A percentile compares a stretch with the other conserved stretches of the same genome.
phyloP scores from a whole-genome alignment of 2,113 vertebrate genomes.

The Lampris megalopsis region DNA sequence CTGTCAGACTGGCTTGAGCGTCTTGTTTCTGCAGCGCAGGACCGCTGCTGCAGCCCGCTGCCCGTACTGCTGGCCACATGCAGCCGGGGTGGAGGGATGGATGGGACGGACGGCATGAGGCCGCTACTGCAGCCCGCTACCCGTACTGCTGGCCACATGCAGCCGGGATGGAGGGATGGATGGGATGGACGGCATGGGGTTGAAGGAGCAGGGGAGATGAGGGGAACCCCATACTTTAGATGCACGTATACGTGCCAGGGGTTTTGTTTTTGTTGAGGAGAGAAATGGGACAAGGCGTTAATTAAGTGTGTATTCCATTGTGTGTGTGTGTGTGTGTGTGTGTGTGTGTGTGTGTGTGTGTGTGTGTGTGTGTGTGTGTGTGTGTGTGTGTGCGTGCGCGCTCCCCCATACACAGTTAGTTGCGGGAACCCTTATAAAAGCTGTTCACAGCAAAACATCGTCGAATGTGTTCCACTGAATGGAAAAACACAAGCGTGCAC shows the following conservation, averaged over 20 bases:
- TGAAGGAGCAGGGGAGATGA: background rate
- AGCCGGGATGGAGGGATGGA: constrained; percentile 51
- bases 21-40: too few species aligned
- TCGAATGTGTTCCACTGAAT: background rate
- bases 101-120: constrained; percentile 34
- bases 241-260: constrained; percentile 1
- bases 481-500: too few species aligned
- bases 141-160: constrained; percentile 57
- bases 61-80: too few species aligned
- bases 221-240: constrained; percentile 11
- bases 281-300: constrained; percentile 3
- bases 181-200: constrained; percentile 33
- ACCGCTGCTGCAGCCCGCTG: too few species aligned
- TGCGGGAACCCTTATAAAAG: background rate
- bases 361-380: background rate
- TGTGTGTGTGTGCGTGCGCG: background rate
- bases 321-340: background rate
- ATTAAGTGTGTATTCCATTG: background rate
- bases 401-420: too few species aligned
- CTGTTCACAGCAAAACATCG: constrained; percentile 8
- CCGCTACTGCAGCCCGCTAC: constrained; percentile 31
- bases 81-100: constrained; percentile 30
- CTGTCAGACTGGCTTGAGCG: too few species aligned
- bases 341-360: background rate
- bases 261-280: constrained; percentile 2